Percentiles rank a stretch among this genome's conserved stretches.
phyloP scores from a whole-genome alignment of 1,140 invertebrate species.

The Drosophila auraria region DNA sequence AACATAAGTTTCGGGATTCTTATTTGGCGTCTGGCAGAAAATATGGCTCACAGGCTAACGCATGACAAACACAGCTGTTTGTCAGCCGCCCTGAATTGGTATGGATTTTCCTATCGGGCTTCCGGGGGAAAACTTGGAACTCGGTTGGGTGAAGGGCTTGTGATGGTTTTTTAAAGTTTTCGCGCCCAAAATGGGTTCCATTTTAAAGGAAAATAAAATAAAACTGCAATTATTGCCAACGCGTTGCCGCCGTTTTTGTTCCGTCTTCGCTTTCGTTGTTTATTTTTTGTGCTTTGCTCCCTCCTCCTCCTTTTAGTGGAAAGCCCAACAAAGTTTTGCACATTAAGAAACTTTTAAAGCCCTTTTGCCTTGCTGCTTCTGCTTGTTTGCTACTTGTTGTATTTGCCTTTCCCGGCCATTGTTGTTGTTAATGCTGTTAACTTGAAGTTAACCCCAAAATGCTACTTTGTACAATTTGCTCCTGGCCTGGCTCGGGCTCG shows the following conservation, averaged over 20 bases:
- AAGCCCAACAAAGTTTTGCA: slow-evolving; percentile 56
- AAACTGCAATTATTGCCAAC: slow-evolving; percentile 73
- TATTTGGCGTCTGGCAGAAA: slow-evolving; percentile 76
- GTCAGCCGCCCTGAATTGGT: slow-evolving; percentile 41
- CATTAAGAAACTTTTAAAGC: slow-evolving; percentile 58
- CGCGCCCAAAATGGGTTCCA: slow-evolving; percentile 26
- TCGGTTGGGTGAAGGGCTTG: background rate
- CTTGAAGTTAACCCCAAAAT: slow-evolving; percentile 72
- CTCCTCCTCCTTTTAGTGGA: slow-evolving; percentile 31
- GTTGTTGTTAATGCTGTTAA: slow-evolving; percentile 69
- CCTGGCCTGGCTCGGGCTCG: slow-evolving; percentile 10
- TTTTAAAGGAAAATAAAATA: slow-evolving; percentile 40
- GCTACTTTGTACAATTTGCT: slow-evolving; percentile 71
- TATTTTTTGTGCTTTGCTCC: slow-evolving; percentile 14
- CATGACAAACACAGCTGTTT: slow-evolving; percentile 82
- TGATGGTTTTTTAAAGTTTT: slow-evolving; percentile 49
- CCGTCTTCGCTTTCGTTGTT: slow-evolving; percentile 3
- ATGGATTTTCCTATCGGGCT: background rate
- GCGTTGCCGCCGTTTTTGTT: slow-evolving; percentile 36
- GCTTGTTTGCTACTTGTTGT: slow-evolving; percentile 44
- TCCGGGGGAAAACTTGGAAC: background rate
- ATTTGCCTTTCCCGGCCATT: slow-evolving; percentile 37
- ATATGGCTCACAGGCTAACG: slow-evolving; percentile 78
- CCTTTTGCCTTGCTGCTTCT: slow-evolving; percentile 48
- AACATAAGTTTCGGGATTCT: slow-evolving; percentile 83